These are phyloP conservation scores for Aphyosemion australe DNA, from an alignment of 2,113 vertebrate species.

Conservation along the genomic window DNA sequence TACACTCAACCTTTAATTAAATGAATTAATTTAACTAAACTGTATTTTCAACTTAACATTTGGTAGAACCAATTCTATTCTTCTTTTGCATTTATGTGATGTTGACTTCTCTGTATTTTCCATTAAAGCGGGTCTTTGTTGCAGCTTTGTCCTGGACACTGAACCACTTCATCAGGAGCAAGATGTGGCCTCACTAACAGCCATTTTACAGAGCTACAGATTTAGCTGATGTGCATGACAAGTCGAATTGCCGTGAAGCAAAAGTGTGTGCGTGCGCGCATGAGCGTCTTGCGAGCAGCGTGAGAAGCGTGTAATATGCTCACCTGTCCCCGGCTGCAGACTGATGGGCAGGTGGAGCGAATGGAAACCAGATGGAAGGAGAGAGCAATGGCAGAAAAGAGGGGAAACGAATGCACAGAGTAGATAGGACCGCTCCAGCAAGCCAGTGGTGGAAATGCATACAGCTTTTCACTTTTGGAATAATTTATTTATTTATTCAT, in stretches of 20 bases:
- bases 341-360: constrained; percentile 71
- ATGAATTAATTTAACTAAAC: no score
- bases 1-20: no score
- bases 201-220: constrained; percentile 61
- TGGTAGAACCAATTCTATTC: no score
- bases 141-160: constrained; percentile 32
- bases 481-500: no score
- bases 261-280: constrained; percentile 20
- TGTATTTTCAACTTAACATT: no score
- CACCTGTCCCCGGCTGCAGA: constrained; percentile 66
- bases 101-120: no score
- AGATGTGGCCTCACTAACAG: constrained; percentile 58
- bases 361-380: constrained; percentile 62
- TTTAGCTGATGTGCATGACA: constrained; percentile 57
- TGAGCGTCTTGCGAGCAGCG: constrained; percentile 39
- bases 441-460: constrained; percentile 9
- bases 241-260: constrained; percentile 59
- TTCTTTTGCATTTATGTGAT: no score
- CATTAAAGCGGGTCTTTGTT: neutral
- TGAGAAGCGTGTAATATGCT: constrained; percentile 67
- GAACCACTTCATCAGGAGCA: constrained; percentile 66
- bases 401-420: constrained; percentile 12
- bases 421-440: constrained; percentile 27
- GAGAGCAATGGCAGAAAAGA: neutral
- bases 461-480: neutral